phyloP scores from a whole-genome alignment of 2,888 invertebrate species.

The Monoplex corrugatus region DNA sequence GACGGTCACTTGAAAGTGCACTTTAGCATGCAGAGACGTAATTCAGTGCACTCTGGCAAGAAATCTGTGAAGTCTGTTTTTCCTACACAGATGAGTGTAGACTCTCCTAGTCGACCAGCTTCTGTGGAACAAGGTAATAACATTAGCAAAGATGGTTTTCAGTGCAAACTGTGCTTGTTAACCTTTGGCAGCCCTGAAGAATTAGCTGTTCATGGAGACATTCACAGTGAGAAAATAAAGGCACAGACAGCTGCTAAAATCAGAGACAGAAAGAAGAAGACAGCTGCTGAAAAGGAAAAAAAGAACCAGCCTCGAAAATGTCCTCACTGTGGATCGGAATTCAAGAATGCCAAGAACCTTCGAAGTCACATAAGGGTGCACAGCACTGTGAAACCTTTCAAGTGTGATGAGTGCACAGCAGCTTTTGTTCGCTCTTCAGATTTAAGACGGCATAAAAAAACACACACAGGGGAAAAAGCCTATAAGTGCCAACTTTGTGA shows the following conservation, averaged over 20 bases:
- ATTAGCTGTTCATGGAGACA: background rate
- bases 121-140: no score
- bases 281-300: background rate
- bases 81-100: no score
- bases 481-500: conserved; percentile 1
- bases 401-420: background rate
- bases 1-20: background rate
- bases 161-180: background rate
- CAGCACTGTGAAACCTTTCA: conserved; percentile 20
- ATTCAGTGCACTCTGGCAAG: no score
- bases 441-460: background rate
- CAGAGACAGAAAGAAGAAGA: background rate
- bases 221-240: no score
- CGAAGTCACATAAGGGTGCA: background rate
- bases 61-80: no score
- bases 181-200: background rate
- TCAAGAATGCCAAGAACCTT: background rate
- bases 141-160: no score
- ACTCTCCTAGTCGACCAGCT: no score
- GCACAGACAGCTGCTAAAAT: background rate
- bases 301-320: background rate
- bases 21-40: background rate
- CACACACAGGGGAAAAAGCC: background rate
- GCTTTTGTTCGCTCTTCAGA: background rate
- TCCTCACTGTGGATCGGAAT: background rate